These are phyloP conservation scores for Whitmania pigra DNA, from an alignment of 1,140 invertebrate species.

Conservation along the genomic window DNA sequence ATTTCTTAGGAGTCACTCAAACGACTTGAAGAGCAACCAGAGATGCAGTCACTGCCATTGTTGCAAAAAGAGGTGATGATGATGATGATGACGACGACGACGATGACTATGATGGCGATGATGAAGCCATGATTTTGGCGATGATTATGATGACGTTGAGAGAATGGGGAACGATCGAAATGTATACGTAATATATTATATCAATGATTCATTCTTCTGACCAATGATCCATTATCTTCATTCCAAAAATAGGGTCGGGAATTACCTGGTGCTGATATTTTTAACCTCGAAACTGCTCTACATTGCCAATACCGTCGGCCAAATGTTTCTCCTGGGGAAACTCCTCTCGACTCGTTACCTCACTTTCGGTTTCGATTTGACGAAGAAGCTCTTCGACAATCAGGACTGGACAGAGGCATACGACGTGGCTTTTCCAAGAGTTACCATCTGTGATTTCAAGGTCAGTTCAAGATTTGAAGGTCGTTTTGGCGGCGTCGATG, in stretches of 20 bases:
- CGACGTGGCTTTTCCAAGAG: conserved; percentile 39
- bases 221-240: not conserved
- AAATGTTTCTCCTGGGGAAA: conserved; percentile 42
- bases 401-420: conserved; percentile 33
- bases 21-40: not conserved
- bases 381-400: conserved; percentile 44
- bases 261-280: conserved; percentile 44
- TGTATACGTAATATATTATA: too few species aligned
- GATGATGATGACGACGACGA: conserved; percentile 17
- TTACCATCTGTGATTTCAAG: conserved; percentile 43
- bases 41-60: not conserved
- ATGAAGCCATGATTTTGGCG: conserved; percentile 8
- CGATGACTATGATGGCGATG: conserved; percentile 17
- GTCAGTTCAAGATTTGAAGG: conserved; percentile 41
- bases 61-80: not conserved
- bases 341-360: conserved; percentile 28
- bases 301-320: conserved; percentile 43
- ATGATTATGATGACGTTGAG: conserved; percentile 4
- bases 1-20: not conserved
- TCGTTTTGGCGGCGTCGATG: not conserved
- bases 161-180: too few species aligned
- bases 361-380: conserved; percentile 44
- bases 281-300: conserved; percentile 45
- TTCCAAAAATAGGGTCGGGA: conserved; percentile 35
- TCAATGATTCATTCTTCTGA: too few species aligned